These are phyloP conservation scores for Papilio glaucus DNA, from an alignment of 1,140 invertebrate species.

Conservation along the genomic window DNA sequence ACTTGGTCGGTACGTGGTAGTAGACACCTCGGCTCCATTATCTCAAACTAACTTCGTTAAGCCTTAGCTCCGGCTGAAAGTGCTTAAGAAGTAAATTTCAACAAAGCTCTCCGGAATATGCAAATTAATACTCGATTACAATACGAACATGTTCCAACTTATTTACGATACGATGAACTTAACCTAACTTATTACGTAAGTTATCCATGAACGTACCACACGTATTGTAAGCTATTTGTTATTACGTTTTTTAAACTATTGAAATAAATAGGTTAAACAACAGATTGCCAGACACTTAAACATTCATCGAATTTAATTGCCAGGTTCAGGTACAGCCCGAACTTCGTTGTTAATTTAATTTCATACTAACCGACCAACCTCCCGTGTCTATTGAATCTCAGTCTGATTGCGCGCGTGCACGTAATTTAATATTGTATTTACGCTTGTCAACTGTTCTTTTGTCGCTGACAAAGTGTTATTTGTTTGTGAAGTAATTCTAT, in stretches of 20 bases:
- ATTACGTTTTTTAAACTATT: neutral
- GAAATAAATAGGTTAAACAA: too few relatives aligned
- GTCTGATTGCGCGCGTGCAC: neutral
- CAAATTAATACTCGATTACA: conserved; percentile 17
- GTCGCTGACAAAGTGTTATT: neutral
- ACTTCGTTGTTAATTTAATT: neutral
- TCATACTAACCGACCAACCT: neutral
- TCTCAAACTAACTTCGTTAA: conserved; percentile 22
- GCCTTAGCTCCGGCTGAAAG: conserved; percentile 3
- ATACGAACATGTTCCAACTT: conserved; percentile 23
- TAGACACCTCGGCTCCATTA: neutral
- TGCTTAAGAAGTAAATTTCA: conserved; percentile 25
- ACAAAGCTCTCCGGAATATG: conserved; percentile 21
- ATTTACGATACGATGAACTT: conserved; percentile 18
- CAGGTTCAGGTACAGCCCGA: neutral
- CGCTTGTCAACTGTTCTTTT: neutral
- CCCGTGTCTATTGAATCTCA: conserved; percentile 3
- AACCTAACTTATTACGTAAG: neutral
- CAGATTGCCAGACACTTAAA: too few relatives aligned
- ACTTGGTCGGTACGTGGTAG: neutral
- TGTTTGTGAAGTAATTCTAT: neutral
- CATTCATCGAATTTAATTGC: too few relatives aligned
- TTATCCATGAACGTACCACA: neutral
- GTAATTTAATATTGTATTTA: conserved; percentile 4
- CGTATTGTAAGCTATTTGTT: too few relatives aligned